A percentile compares a stretch with the other conserved stretches of the same genome.
Conservation (phyloP, 1,140 invertebrate species). For the Bursaphelenchus mucronatus region DNA sequence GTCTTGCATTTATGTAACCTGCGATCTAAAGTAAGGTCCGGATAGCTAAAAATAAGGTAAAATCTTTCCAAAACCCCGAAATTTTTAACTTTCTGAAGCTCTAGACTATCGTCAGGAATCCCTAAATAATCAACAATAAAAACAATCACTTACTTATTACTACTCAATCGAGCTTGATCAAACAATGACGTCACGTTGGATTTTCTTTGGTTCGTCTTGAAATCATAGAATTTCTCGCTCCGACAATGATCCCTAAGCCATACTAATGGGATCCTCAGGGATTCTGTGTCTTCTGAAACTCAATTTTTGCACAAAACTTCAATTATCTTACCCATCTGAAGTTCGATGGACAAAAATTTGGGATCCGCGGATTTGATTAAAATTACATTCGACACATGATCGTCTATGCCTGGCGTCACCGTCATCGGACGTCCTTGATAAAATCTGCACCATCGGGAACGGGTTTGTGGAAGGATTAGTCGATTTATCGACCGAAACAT, state of each 20-base stretch:
- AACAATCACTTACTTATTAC: conserved; percentile 14
- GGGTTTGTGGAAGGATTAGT: too few relatives aligned
- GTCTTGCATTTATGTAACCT: too few relatives aligned
- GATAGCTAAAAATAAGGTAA: background rate
- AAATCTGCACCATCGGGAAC: too few relatives aligned
- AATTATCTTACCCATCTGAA: background rate
- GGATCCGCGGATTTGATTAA: conserved; percentile 12
- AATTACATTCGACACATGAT: background rate
- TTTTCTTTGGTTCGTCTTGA: conserved; percentile 46
- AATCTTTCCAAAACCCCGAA: background rate
- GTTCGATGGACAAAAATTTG: conserved; percentile 3
- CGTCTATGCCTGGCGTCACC: background rate
- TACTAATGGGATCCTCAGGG: conserved; percentile 42
- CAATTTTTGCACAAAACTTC: background rate
- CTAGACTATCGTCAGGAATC: too few relatives aligned
- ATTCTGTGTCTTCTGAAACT: conserved; percentile 7
- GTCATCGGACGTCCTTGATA: too few relatives aligned
- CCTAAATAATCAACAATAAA: too few relatives aligned
- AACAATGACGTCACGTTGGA: conserved; percentile 39
- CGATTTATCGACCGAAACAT: too few relatives aligned
- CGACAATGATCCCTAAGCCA: conserved; percentile 57
- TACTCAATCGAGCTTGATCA: conserved; percentile 24
- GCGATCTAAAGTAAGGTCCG: too few relatives aligned
- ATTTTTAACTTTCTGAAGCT: too few relatives aligned
- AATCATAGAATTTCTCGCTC: conserved; percentile 34